Conservation (phyloP, 2,888 invertebrate genomes). For the Lacanobia wlatinum region DNA sequence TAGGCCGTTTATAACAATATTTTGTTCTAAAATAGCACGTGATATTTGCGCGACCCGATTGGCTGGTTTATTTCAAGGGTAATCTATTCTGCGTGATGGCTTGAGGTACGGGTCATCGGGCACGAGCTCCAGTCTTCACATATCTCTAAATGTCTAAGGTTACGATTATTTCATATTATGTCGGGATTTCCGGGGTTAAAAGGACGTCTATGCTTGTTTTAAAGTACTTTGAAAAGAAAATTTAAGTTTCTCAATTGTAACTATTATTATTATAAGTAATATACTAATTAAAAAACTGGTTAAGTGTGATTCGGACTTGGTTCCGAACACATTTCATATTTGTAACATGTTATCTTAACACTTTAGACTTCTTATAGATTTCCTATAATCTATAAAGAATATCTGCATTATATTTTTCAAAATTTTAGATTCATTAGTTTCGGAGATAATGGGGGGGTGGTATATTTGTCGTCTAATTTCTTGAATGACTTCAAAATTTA, state of each 20-base stretch:
- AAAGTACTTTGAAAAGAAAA: background rate
- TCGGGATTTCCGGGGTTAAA: constrained; percentile 13
- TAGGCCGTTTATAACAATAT: constrained; percentile 35
- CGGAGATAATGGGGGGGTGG: too few relatives aligned
- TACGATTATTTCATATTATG: constrained; percentile 8
- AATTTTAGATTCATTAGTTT: too few relatives aligned
- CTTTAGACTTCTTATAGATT: too few relatives aligned
- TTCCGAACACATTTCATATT: too few relatives aligned
- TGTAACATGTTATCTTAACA: too few relatives aligned
- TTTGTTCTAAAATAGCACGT: constrained; percentile 45
- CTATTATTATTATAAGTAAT: background rate
- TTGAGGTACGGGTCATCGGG: constrained; percentile 49
- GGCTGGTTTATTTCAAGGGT: constrained; percentile 48
- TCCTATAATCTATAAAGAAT: too few relatives aligned
- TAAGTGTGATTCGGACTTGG: too few relatives aligned
- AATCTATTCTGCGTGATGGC: constrained; percentile 39
- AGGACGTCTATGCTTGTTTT: background rate
- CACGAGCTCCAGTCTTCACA: background rate
- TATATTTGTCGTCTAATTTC: too few relatives aligned
- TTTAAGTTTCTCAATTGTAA: background rate
- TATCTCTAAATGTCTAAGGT: constrained; percentile 28
- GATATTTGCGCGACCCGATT: constrained; percentile 34
- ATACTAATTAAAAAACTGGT: too few relatives aligned
- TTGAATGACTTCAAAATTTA: too few relatives aligned
- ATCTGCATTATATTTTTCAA: too few relatives aligned